Conservation (phyloP, 2,797 vertebrate species). For the Coranthus polyacanthus region DNA sequence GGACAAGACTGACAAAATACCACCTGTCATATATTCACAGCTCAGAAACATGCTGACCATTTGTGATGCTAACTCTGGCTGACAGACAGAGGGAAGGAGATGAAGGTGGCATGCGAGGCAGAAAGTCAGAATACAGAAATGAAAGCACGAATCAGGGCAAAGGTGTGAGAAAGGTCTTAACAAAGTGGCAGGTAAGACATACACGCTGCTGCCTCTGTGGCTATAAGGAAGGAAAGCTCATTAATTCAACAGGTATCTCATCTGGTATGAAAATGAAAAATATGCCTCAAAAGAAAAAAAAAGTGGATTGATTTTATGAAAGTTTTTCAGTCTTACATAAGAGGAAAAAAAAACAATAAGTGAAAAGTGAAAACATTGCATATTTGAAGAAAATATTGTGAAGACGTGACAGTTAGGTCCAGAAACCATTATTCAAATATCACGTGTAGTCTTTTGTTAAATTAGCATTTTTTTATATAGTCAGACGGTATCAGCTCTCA, state of each 20-base stretch:
- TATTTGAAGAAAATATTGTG: background rate
- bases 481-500: conserved; percentile 39
- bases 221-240: no score
- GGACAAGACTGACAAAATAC: conserved; percentile 60
- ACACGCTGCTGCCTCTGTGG: background rate
- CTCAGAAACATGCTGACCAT: conserved; percentile 18
- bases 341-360: no score
- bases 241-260: background rate
- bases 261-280: background rate
- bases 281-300: no score
- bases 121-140: conserved; percentile 14
- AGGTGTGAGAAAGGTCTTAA: conserved; percentile 14
- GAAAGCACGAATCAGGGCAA: conserved; percentile 15
- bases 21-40: conserved; percentile 42
- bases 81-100: conserved; percentile 17
- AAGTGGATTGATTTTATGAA: no score
- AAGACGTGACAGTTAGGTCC: conserved; percentile 20
- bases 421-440: conserved; percentile 43
- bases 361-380: background rate
- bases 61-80: conserved; percentile 39
- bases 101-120: background rate
- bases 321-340: background rate
- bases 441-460: conserved; percentile 23
- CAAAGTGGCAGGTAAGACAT: background rate
- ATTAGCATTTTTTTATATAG: conserved; percentile 54